Conservation (phyloP, 2,113 vertebrate species). For the Nothoprocta perdicaria region DNA sequence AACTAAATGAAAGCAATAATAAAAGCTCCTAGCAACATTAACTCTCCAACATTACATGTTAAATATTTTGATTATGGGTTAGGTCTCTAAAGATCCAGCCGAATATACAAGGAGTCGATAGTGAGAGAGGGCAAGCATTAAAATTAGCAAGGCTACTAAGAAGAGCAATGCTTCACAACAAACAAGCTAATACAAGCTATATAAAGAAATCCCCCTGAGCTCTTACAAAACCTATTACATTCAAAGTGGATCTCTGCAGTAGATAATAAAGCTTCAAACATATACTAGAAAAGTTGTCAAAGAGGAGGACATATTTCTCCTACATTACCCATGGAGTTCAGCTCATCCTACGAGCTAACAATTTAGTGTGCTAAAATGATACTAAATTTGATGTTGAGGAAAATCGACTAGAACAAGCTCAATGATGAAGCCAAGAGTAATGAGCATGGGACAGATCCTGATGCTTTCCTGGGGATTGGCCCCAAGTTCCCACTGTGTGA, state of each 20-base stretch:
- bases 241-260: not conserved
- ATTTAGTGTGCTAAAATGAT: not conserved
- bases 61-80: not conserved
- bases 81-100: not conserved
- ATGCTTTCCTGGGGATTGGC: not conserved
- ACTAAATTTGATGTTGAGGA: not conserved
- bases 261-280: not conserved
- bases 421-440: not conserved
- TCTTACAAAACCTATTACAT: not conserved
- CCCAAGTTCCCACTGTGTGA: not conserved
- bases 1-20: not conserved
- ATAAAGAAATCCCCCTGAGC: not conserved
- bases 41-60: not conserved
- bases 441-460: accelerated
- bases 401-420: not conserved
- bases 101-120: not conserved
- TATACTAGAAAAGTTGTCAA: not conserved
- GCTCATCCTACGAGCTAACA: not conserved
- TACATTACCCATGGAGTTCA: not conserved
- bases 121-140: not conserved
- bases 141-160: not conserved
- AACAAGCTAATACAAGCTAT: not conserved
- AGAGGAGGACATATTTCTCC: not conserved
- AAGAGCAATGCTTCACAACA: not conserved
- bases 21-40: not conserved